phyloP scores from a whole-genome alignment of 1,140 invertebrate species.

The Phocides pigmalion region DNA sequence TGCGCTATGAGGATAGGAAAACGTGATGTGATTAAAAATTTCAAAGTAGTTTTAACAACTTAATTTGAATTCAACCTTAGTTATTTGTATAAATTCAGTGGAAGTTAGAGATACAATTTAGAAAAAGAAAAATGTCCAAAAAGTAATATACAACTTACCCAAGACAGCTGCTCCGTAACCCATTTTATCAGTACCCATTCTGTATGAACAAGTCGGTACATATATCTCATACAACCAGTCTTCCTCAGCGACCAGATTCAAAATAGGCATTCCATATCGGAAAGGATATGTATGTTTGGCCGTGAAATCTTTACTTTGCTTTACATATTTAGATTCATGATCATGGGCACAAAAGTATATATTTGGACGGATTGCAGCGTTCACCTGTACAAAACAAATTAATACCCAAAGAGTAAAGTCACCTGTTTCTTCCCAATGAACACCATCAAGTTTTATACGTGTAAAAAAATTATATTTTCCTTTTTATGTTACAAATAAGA shows the following conservation, averaged over 20 bases:
- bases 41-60: too few relatives aligned
- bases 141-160: slow-evolving; percentile 83
- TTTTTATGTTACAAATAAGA: too few relatives aligned
- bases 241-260: slow-evolving; percentile 67
- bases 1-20: too few relatives aligned
- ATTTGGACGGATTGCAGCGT: slow-evolving; percentile 88
- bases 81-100: too few relatives aligned
- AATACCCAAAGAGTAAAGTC: neutral
- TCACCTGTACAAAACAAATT: slow-evolving; percentile 79
- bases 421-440: neutral
- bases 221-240: slow-evolving; percentile 91
- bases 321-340: slow-evolving; percentile 84
- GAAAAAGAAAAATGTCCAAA: too few relatives aligned
- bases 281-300: slow-evolving; percentile 55
- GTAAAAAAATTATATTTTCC: too few relatives aligned
- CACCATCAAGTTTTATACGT: too few relatives aligned
- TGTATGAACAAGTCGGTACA: slow-evolving; percentile 96
- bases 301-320: slow-evolving; percentile 55
- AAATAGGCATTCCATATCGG: slow-evolving; percentile 56
- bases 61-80: too few relatives aligned
- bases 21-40: too few relatives aligned
- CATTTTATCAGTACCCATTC: slow-evolving; percentile 94
- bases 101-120: too few relatives aligned
- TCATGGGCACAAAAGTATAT: slow-evolving; percentile 94
- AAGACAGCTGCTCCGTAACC: slow-evolving; percentile 93